A percentile compares a stretch with the other conserved stretches of the same genome.
phyloP scores from a whole-genome alignment of 1,140 invertebrate species.

The Gyrodactylus bullatarudis region DNA sequence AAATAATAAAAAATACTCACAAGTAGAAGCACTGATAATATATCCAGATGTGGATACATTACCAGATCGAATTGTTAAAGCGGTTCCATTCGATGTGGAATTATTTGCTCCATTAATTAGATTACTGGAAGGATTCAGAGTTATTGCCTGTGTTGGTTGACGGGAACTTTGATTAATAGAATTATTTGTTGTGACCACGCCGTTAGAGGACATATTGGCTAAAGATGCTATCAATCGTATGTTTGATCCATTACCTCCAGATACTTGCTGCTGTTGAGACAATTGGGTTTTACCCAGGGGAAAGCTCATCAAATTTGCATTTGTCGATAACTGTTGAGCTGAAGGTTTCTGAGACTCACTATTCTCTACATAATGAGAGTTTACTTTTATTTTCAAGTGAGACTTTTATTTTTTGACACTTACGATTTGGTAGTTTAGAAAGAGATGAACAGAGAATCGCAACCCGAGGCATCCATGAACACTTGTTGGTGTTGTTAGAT shows the following conservation, averaged over 20 bases:
- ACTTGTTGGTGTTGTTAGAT: background rate
- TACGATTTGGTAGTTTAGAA: background rate
- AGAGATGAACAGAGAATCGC: background rate
- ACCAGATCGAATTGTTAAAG: background rate
- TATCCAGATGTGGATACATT: background rate
- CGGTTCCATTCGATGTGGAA: too few species aligned
- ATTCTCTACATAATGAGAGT: too few species aligned
- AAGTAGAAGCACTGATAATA: background rate
- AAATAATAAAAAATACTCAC: too few species aligned
- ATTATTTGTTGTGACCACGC: background rate
- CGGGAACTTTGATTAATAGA: too few species aligned
- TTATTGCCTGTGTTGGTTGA: background rate
- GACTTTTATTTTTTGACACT: background rate
- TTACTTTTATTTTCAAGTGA: background rate
- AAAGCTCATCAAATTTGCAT: background rate
- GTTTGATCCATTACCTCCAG: background rate
- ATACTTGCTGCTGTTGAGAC: too few species aligned
- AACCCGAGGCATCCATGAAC: background rate
- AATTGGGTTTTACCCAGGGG: background rate
- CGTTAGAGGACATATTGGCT: background rate
- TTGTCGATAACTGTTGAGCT: background rate
- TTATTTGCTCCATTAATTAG: background rate
- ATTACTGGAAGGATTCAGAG: background rate
- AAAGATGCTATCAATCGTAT: background rate
- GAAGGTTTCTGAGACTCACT: too few species aligned